Percentiles rank a stretch among this genome's conserved stretches.
These are phyloP conservation scores for Drosophila emarginata DNA, from an alignment of 2,888 invertebrate genomes.

Conservation along the genomic window DNA sequence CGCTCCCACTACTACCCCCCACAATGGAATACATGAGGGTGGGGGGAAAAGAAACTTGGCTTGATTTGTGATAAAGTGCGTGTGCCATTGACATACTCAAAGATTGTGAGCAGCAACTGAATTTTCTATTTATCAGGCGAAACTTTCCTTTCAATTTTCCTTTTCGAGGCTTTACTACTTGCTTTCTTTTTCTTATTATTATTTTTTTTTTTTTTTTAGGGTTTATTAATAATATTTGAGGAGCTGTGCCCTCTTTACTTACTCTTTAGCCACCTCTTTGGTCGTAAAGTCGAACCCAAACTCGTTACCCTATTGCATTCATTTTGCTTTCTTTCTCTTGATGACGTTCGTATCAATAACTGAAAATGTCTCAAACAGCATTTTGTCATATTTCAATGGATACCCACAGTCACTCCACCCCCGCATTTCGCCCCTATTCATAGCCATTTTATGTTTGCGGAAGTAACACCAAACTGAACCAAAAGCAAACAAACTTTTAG, in stretches of 20 bases:
- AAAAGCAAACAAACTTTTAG: constrained; percentile 75
- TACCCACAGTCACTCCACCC: constrained; percentile 11
- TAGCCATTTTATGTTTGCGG: constrained; percentile 70
- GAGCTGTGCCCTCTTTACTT: neutral
- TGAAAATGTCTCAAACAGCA: constrained; percentile 79
- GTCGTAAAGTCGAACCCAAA: constrained; percentile 51
- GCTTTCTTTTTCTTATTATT: constrained; percentile 14
- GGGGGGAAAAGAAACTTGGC: constrained; percentile 54
- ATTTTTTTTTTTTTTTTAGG: constrained; percentile 26
- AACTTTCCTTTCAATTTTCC: constrained; percentile 75
- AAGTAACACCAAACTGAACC: constrained; percentile 59
- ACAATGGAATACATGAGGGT: neutral
- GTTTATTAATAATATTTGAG: constrained; percentile 71
- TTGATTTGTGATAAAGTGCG: constrained; percentile 78
- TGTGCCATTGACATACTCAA: constrained; percentile 45
- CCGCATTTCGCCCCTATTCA: constrained; percentile 13
- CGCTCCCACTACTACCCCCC: constrained; percentile 1
- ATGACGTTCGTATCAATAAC: constrained; percentile 77
- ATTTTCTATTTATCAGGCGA: constrained; percentile 65
- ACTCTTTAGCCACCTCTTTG: constrained; percentile 20
- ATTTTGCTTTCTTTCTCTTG: constrained; percentile 45
- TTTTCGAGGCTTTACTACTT: constrained; percentile 60
- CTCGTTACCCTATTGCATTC: constrained; percentile 57
- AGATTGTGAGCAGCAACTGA: constrained; percentile 38
- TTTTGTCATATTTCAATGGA: constrained; percentile 78